Evolutionary conservation across 2,797 vertebrate species (phyloP).

Genomic region (Tokudaia tokunoshimensis): DNA sequence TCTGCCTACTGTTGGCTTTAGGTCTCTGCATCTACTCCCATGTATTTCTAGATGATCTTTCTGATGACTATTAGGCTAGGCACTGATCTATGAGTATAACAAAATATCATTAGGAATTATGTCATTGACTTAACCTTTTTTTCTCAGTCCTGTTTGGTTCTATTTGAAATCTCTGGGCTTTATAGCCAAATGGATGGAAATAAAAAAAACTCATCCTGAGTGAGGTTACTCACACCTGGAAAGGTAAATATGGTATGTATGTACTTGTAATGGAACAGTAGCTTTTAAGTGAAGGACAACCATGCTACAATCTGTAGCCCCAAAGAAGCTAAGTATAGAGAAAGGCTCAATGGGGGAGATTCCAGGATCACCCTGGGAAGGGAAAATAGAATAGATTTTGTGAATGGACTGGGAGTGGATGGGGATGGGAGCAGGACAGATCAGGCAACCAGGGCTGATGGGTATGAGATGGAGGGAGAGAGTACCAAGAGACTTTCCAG

Average conservation of each 20-base stretch:
- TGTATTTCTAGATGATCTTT: not conserved
- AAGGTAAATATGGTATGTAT: not conserved
- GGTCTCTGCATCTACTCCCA: not conserved
- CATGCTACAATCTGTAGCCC: not conserved
- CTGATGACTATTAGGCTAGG: not conserved
- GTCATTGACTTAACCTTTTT: not conserved
- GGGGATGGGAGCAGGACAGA: not conserved
- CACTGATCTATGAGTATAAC: not conserved
- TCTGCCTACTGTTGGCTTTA: not conserved
- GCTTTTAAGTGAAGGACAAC: not conserved
- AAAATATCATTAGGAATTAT: not conserved
- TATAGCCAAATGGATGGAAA: not conserved
- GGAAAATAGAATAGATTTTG: not conserved
- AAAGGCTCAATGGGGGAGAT: not conserved
- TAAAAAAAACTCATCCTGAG: not conserved
- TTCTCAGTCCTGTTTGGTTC: not conserved
- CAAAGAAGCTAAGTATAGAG: not conserved
- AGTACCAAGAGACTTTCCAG: not conserved
- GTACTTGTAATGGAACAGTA: not conserved
- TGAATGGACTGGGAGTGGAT: not conserved
- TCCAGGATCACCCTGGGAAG: not conserved
- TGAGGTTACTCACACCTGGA: not conserved
- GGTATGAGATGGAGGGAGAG: not conserved
- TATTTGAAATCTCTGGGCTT: not conserved
- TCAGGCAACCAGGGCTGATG: not conserved